Evolutionary conservation across 2,888 invertebrate genomes (phyloP).

Genomic region (Lasioglossum oenotherae): DNA sequence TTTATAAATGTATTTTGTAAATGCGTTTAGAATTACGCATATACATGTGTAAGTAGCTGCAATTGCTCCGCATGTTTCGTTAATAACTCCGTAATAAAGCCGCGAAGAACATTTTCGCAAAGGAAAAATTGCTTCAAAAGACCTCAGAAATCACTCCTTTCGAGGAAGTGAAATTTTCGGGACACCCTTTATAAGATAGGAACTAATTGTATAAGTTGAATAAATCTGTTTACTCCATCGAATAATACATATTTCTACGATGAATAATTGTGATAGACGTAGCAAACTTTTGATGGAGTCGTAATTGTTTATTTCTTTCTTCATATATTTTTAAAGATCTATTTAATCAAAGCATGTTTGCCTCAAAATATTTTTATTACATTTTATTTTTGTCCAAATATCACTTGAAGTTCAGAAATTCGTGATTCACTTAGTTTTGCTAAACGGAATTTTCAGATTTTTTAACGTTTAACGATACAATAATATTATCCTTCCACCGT

Average conservation of each 20-base stretch:
- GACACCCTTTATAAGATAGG: too few relatives aligned
- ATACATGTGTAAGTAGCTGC: not conserved
- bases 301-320: not conserved
- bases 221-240: too few relatives aligned
- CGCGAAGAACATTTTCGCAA: too few relatives aligned
- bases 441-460: not conserved
- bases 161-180: too few relatives aligned
- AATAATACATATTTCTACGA: not conserved
- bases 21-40: not conserved
- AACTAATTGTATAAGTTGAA: too few relatives aligned
- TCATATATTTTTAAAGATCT: too few relatives aligned
- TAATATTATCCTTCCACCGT: not conserved
- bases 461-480: not conserved
- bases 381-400: not conserved
- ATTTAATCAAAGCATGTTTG: too few relatives aligned
- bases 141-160: too few relatives aligned
- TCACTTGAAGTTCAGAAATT: not conserved
- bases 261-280: not conserved
- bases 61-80: not conserved
- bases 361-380: too few relatives aligned
- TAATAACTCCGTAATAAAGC: too few relatives aligned
- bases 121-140: too few relatives aligned
- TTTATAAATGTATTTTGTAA: too few relatives aligned
- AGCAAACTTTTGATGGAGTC: not conserved
- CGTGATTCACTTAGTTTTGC: not conserved